These are phyloP conservation scores for Channa striata DNA, from an alignment of 2,797 vertebrate genomes.

Conservation along the genomic window DNA sequence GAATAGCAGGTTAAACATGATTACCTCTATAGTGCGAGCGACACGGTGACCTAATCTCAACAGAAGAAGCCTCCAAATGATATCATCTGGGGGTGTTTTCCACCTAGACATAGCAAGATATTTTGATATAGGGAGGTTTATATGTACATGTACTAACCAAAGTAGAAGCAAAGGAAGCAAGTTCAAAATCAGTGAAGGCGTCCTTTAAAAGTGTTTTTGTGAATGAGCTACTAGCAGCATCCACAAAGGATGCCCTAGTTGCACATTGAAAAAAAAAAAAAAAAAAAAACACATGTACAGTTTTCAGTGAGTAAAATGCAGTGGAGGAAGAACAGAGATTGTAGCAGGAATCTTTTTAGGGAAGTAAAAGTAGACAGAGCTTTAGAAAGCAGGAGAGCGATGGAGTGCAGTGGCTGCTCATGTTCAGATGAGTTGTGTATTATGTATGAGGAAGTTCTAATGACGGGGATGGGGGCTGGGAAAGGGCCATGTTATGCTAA, in stretches of 20 bases:
- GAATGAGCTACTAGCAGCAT: neutral
- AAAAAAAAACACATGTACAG: constrained; percentile 6
- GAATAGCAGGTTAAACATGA: too few species aligned
- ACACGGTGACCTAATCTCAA: too few species aligned
- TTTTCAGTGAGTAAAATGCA: neutral
- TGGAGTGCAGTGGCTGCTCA: constrained; percentile 43
- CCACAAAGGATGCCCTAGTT: neutral
- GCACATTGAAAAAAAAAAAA: constrained; percentile 4
- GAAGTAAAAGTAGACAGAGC: constrained; percentile 14
- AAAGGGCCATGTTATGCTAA: constrained; percentile 32
- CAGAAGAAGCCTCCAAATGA: too few species aligned
- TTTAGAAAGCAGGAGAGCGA: constrained; percentile 23
- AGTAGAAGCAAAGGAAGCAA: too few species aligned
- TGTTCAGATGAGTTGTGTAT: constrained; percentile 50
- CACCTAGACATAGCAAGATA: too few species aligned
- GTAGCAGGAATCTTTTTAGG: constrained; percentile 33
- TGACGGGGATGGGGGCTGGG: constrained; percentile 45
- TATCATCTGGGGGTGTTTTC: too few species aligned
- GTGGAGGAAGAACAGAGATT: neutral
- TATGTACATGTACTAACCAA: too few species aligned
- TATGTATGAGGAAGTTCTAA: constrained; percentile 63
- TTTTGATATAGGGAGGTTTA: too few species aligned
- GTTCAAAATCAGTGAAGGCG: too few species aligned
- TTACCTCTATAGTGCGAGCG: too few species aligned
- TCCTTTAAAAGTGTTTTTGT: neutral